phyloP scores from a whole-genome alignment of 2,888 invertebrate species.

The Dasysyrphus albostriatus region DNA sequence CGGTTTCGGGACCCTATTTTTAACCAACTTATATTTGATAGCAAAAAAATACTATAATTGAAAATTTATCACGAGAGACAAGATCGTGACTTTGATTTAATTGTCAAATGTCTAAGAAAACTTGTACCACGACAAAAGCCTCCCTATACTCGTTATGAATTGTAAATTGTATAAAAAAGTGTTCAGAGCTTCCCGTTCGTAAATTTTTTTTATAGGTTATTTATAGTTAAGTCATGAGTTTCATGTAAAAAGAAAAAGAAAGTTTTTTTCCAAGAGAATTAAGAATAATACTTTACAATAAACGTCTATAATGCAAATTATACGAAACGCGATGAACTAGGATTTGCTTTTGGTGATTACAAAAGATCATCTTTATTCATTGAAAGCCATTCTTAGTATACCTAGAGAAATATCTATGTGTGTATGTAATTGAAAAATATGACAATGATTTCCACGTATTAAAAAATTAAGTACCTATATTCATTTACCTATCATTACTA shows the following conservation, averaged over 20 bases:
- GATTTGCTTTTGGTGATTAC: no score
- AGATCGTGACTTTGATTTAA: constrained; percentile 16
- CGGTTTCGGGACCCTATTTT: not conserved
- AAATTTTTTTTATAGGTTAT: not conserved
- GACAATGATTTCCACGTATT: not conserved
- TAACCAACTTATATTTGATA: not conserved
- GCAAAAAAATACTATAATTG: not conserved
- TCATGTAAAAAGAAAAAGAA: not conserved
- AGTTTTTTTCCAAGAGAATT: not conserved
- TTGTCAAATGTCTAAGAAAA: not conserved
- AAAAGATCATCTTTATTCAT: no score
- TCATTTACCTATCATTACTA: not conserved
- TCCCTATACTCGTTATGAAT: constrained; percentile 8
- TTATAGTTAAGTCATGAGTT: not conserved
- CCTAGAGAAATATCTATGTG: not conserved
- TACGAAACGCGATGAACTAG: not conserved
- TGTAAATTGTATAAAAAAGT: not conserved
- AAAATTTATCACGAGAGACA: constrained; percentile 24
- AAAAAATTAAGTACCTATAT: not conserved
- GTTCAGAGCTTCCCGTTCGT: not conserved
- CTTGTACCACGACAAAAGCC: not conserved
- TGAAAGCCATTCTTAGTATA: no score
- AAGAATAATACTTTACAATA: not conserved
- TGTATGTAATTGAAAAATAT: not conserved
- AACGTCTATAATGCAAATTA: not conserved